These are phyloP conservation scores for Petrophora chlorosata DNA, from an alignment of 2,888 invertebrate genomes.

Conservation along the genomic window DNA sequence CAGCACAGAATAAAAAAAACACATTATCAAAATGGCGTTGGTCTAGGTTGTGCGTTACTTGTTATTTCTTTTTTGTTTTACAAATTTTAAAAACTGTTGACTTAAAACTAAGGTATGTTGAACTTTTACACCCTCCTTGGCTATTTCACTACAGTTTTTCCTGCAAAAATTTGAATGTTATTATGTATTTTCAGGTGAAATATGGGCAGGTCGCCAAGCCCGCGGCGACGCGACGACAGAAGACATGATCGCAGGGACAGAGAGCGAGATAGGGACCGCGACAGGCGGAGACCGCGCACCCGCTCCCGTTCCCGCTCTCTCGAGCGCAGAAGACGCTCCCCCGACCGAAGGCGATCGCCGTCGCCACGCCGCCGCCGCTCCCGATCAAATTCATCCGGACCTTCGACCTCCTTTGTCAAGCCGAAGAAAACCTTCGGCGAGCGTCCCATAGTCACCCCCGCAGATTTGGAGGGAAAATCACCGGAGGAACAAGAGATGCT, in stretches of 20 bases:
- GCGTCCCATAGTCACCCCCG: slow-evolving; percentile 88
- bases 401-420: slow-evolving; percentile 70
- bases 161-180: too few relatives aligned
- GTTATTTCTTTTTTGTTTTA: slow-evolving; percentile 65
- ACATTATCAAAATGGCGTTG: slow-evolving; percentile 75
- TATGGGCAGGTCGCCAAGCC: slow-evolving; percentile 81
- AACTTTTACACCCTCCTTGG: not conserved
- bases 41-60: slow-evolving; percentile 64
- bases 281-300: slow-evolving; percentile 67
- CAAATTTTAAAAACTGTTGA: slow-evolving; percentile 69
- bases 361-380: slow-evolving; percentile 63
- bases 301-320: slow-evolving; percentile 73
- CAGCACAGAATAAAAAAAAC: slow-evolving; percentile 31
- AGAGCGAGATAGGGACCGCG: slow-evolving; percentile 72
- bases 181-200: slow-evolving; percentile 39
- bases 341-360: slow-evolving; percentile 65
- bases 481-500: slow-evolving; percentile 97
- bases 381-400: slow-evolving; percentile 63
- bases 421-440: slow-evolving; percentile 77
- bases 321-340: slow-evolving; percentile 69
- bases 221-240: slow-evolving; percentile 73
- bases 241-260: slow-evolving; percentile 60
- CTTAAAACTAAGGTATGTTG: slow-evolving; percentile 64
- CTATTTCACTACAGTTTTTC: not conserved
- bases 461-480: slow-evolving; percentile 94